Base-by-base conservation (phyloP, 2,113 vertebrate genomes). In the Aphelocoma coerulescens region DNA sequence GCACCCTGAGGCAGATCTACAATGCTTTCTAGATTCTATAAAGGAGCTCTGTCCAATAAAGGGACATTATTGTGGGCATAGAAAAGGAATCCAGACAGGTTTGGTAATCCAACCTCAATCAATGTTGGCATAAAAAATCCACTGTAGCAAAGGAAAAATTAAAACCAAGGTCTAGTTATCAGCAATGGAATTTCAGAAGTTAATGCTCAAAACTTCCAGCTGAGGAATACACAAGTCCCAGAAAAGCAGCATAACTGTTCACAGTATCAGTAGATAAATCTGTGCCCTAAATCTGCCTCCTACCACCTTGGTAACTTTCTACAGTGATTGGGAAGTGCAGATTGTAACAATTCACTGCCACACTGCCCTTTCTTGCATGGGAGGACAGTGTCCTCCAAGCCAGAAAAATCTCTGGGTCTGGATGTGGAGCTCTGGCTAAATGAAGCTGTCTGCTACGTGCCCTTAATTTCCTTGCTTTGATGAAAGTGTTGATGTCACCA, bases 401-500 rank as follows among this genome's bases (percentile, higher is more conserved):
- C 39, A 85, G 58, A 67, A 84, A 94, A 80, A 67, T 19, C 55
- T 80, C 82, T 44, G 46, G 59, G 63, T 28, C 59, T 58, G 75
- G 18, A 68, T 65, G 17, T 1, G 10, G 54, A 93, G 55, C 55
- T 77, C 41, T 44, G 27, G 67, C 33, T 93, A 76, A 96, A 94
- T 41, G 85, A 76, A 85, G 51, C 72, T 0, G 77, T 80, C 67
- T 86, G 78, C 92, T 93, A 80, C 35, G 72, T 89, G 88, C 81
- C 71, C 91, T 71, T 90, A 83, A 94, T 94, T 96, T 90, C 93
- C 78, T 73, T 71, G 90, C 79, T 79, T 86, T 86, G 90, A 96
- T 94, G 82, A 62, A 96, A 91, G 79, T 21, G 89, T 54, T 91
- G 88, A 94, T 92, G 92, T 96, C 88, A 88, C 55, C 72, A 88